These are phyloP conservation scores for Druon quercuslanigerum DNA, from an alignment of 1,140 invertebrate species.

Conservation along the genomic window DNA sequence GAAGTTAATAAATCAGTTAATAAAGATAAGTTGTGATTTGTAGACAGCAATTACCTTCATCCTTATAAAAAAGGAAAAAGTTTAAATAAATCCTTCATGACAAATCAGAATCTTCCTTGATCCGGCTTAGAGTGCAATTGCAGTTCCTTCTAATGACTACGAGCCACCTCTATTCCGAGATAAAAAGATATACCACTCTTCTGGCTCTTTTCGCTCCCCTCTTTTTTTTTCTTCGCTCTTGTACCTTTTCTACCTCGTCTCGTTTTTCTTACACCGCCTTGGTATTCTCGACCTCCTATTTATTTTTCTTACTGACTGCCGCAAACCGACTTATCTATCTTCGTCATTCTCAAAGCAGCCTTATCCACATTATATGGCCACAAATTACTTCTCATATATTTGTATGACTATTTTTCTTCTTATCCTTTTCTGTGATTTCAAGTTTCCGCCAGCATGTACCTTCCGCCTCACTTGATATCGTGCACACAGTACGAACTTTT, in stretches of 20 bases:
- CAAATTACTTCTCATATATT: constrained; percentile 20
- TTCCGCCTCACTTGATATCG: constrained; percentile 9
- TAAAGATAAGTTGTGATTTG: too few relatives aligned
- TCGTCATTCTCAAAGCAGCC: not conserved
- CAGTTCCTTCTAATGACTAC: too few relatives aligned
- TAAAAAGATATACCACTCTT: not conserved
- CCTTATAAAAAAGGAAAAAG: too few relatives aligned
- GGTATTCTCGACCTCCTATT: constrained; percentile 20
- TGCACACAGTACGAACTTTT: constrained; percentile 13
- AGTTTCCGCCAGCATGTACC: not conserved
- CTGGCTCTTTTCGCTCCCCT: not conserved
- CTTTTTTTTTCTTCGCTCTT: not conserved
- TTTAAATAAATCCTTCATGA: too few relatives aligned
- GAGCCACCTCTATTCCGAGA: too few relatives aligned
- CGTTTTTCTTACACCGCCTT: constrained; percentile 29
- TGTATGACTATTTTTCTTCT: constrained; percentile 12
- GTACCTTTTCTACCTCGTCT: not conserved
- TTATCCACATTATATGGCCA: not conserved
- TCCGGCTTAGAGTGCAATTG: too few relatives aligned
- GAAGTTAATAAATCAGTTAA: too few relatives aligned
- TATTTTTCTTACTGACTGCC: not conserved
- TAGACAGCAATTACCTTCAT: too few relatives aligned
- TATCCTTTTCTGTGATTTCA: not conserved
- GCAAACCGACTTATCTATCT: constrained; percentile 1
- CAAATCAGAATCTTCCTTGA: too few relatives aligned